Conservation (phyloP, 2,888 invertebrate species). For the Lymantria monacha region DNA sequence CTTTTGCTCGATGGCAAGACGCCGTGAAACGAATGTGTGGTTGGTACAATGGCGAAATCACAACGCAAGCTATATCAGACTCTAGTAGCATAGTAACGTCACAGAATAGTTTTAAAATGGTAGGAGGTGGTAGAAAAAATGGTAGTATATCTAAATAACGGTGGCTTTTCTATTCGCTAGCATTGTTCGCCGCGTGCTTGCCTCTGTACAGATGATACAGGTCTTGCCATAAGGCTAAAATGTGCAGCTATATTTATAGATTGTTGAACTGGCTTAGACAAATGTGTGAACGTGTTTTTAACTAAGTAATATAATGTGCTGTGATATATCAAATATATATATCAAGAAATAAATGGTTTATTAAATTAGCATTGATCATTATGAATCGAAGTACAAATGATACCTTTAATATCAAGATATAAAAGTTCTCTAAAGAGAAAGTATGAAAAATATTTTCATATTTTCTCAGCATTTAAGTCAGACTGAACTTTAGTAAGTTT, state of each 20-base stretch:
- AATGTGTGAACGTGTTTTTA: background rate
- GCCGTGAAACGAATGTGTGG: slow-evolving; percentile 81
- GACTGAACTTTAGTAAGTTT: too few relatives aligned
- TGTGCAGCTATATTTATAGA: slow-evolving; percentile 20
- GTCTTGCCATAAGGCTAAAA: slow-evolving; percentile 17
- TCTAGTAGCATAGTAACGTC: slow-evolving; percentile 40
- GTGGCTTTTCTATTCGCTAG: slow-evolving; percentile 61
- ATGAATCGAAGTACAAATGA: too few relatives aligned
- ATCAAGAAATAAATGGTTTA: background rate
- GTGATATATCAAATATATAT: background rate
- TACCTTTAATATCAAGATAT: too few relatives aligned
- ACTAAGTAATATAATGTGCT: background rate
- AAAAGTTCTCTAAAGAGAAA: too few relatives aligned
- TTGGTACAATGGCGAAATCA: slow-evolving; percentile 69
- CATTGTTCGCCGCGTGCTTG: slow-evolving; percentile 48
- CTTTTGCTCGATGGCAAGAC: slow-evolving; percentile 80
- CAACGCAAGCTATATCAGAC: slow-evolving; percentile 38
- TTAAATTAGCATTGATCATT: background rate
- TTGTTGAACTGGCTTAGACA: slow-evolving; percentile 2
- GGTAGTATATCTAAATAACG: slow-evolving; percentile 59
- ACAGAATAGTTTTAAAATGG: slow-evolving; percentile 50
- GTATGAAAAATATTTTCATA: too few relatives aligned
- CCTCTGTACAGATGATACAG: slow-evolving; percentile 60
- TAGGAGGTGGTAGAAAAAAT: slow-evolving; percentile 37
- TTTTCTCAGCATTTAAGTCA: too few relatives aligned